Evolutionary conservation across 2,113 vertebrate genomes (phyloP).

Genomic region (Okapia johnstoni): DNA sequence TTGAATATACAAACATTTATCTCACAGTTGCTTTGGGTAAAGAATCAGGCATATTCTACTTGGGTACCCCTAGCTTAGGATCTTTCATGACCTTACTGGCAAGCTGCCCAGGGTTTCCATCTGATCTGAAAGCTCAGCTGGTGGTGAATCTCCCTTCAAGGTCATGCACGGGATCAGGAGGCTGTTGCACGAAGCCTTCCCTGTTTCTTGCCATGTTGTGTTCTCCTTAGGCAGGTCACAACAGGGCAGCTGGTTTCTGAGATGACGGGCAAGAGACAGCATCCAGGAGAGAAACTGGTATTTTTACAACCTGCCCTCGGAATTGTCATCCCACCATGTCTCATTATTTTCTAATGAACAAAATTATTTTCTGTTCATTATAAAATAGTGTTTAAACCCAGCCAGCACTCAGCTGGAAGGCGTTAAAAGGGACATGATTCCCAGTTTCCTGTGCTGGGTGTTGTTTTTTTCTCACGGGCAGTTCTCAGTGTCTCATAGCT

Average conservation of each 20-base stretch:
- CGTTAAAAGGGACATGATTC: not conserved
- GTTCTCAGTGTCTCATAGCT: not conserved
- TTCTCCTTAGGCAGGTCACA: not conserved
- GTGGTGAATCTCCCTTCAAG: not conserved
- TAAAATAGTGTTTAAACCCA: not conserved
- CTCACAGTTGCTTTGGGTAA: not conserved
- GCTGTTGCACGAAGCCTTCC: not conserved
- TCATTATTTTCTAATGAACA: not conserved
- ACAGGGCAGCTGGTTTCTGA: not conserved
- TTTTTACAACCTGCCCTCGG: not conserved
- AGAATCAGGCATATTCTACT: not conserved
- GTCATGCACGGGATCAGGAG: not conserved
- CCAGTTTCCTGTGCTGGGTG: not conserved
- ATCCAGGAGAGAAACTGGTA: not conserved
- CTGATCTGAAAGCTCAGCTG: not conserved
- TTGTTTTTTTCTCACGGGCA: not conserved
- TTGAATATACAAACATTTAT: not conserved
- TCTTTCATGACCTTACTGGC: not conserved
- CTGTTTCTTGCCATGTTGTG: not conserved
- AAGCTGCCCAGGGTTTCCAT: not conserved
- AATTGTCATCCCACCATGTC: not conserved
- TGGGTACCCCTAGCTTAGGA: not conserved
- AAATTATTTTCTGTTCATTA: not conserved
- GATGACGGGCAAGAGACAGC: not conserved
- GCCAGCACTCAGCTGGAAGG: not conserved